Evolutionary conservation across 30 jellyfish, hydroid and myxozoan genomes (phyloP).

Genomic region (Aurelia coerulea): DNA sequence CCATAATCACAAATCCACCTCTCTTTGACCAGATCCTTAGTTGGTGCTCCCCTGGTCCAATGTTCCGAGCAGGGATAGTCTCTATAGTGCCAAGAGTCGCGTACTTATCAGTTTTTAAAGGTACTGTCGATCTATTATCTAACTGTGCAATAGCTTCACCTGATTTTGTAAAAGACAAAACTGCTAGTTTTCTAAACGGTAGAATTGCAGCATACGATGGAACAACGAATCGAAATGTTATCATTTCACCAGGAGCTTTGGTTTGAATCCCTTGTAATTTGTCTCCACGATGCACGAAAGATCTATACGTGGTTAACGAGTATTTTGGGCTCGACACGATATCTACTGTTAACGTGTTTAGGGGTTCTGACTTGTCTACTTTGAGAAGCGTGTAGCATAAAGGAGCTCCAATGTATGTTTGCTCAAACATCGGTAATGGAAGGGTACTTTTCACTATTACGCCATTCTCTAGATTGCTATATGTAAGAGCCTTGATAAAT

Average conservation of each 20-base stretch:
- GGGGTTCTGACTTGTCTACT: slow-evolving; percentile 61
- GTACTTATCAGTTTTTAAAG: slow-evolving; percentile 50
- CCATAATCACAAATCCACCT: slow-evolving; percentile 67
- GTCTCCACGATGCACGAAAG: slow-evolving; percentile 68
- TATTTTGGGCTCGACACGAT: slow-evolving; percentile 67
- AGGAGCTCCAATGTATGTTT: slow-evolving; percentile 63
- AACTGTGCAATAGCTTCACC: slow-evolving; percentile 72
- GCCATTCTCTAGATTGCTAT: neutral
- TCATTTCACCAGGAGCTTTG: slow-evolving; percentile 45
- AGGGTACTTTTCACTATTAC: slow-evolving; percentile 15
- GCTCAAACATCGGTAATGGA: slow-evolving; percentile 62
- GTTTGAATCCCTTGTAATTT: slow-evolving; percentile 65
- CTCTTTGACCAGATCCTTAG: slow-evolving; percentile 67
- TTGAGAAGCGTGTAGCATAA: slow-evolving; percentile 66
- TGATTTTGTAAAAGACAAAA: slow-evolving; percentile 67
- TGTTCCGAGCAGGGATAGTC: slow-evolving; percentile 57
- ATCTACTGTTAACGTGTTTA: slow-evolving; percentile 55
- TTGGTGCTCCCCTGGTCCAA: slow-evolving; percentile 82
- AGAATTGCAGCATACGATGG: slow-evolving; percentile 58
- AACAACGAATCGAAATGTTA: slow-evolving; percentile 51
- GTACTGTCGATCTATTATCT: slow-evolving; percentile 59
- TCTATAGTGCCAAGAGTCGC: slow-evolving; percentile 39
- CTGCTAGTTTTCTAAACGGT: slow-evolving; percentile 49
- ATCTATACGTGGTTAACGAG: slow-evolving; percentile 50
- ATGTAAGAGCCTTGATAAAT: slow-evolving; percentile 50